Evolutionary conservation across 1,140 invertebrate species (phyloP).

Genomic region (Leptoteleia sp.): DNA sequence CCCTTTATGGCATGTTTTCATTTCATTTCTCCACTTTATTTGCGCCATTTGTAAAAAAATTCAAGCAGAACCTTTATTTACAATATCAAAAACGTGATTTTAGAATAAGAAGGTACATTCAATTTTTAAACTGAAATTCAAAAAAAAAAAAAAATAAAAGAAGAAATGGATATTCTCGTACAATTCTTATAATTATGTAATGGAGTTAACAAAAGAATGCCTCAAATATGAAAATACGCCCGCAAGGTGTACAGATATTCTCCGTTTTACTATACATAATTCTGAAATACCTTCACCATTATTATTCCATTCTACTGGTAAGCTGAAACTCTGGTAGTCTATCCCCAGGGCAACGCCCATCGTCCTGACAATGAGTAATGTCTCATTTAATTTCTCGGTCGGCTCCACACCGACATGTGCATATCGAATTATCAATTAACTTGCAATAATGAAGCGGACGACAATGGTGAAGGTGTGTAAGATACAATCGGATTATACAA

Average conservation of each 20-base stretch:
- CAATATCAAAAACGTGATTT: no score
- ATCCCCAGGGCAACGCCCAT: conserved; percentile 34
- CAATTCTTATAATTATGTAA: no score
- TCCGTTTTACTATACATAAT: conserved; percentile 19
- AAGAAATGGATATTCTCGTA: no score
- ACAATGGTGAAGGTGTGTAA: conserved; percentile 45
- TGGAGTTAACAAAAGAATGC: conserved; percentile 14
- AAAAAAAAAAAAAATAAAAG: no score
- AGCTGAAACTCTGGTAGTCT: conserved; percentile 20
- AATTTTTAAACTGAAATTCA: no score
- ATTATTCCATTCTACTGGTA: conserved; percentile 29
- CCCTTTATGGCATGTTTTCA: no score
- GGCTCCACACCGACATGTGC: conserved; percentile 49
- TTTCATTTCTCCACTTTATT: no score
- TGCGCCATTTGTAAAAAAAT: no score
- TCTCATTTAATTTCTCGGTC: conserved; percentile 59
- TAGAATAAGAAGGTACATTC: no score
- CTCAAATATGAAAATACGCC: conserved; percentile 15
- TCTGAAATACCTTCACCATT: conserved; percentile 43
- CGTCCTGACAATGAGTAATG: conserved; percentile 54
- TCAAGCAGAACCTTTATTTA: no score
- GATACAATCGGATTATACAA: conserved; percentile 62
- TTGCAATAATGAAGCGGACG: conserved; percentile 65
- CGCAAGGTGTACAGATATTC: conserved; percentile 3
- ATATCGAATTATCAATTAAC: conserved; percentile 68